These are phyloP conservation scores for Saimiri boliviensis DNA, from an alignment of 2,113 vertebrate species.

Conservation along the genomic window DNA sequence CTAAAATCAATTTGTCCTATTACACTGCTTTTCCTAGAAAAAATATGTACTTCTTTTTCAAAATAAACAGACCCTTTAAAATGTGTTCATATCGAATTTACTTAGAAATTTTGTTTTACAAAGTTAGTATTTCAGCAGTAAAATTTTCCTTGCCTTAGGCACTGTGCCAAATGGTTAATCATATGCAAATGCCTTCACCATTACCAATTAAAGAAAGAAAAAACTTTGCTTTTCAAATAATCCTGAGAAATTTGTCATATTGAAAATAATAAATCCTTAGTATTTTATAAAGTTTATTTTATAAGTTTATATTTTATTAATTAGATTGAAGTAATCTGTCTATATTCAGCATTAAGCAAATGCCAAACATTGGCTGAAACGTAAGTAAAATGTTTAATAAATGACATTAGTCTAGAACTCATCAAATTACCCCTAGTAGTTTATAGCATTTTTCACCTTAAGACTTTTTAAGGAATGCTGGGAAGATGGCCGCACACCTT, in stretches of 20 bases:
- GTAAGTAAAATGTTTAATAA: not conserved
- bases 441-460: not conserved
- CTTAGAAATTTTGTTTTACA: not conserved
- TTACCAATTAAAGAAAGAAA: not conserved
- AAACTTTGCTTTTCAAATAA: not conserved
- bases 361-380: not conserved
- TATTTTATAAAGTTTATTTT: not conserved
- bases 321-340: not conserved
- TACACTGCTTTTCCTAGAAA: not conserved
- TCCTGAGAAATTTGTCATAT: not conserved
- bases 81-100: not conserved
- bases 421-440: not conserved
- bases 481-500: no score
- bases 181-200: not conserved
- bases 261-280: slow-evolving; percentile 5
- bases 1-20: not conserved
- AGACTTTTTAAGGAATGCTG: not conserved
- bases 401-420: not conserved
- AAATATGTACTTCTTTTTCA: not conserved
- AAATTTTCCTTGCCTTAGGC: not conserved
- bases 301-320: slow-evolving; percentile 3
- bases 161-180: not conserved
- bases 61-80: not conserved
- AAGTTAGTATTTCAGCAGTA: not conserved
- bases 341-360: not conserved